Base-by-base conservation (phyloP, 2,888 invertebrate genomes). In the Conops quadrifasciatus region DNA sequence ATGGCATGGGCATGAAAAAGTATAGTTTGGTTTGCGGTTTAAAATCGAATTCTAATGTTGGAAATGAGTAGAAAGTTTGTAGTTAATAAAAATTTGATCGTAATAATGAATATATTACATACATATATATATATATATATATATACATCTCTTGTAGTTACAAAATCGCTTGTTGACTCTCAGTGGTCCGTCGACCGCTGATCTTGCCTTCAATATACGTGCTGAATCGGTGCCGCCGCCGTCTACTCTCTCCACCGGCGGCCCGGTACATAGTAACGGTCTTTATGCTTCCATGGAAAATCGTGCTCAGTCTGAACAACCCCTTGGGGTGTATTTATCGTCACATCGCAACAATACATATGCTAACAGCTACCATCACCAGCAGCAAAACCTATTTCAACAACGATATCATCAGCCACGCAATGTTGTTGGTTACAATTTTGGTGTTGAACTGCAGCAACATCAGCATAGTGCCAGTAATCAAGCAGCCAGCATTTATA, bases 231-330 rank as follows among this genome's bases (percentile, higher is more conserved):
- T 86, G 16, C 86, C 86, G 58, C 85, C 86, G 30, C 72, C 78
- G 0, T 73, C 75, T 7, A 73, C 73, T 59, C 70, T 76, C 1
- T 45, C 72, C n/a, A 71, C 75, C 4, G 80, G 80, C 0, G 73
- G 81, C 11, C 71, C 80, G 19, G 80, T 81, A 30, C 83, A 80
- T 69, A 83, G 82, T 71, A 84, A 81, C 71, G 84, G 82, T 71
- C 73, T 82, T 2, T 79, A 77, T 43, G 77, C 77, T 21, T 74
- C 75, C 62, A 67, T 79, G 36, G 49, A 73, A 11, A 81, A 80
- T 74, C 83, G 86, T 5, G 83, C 86, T 4, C 86, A 85, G 70
- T 86, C 86, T 0, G 86, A 86, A 75, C 85, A 85, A 68, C 80
- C 86, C 7, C 78, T 77, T 56, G 78, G 77, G 53, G 16, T 72